These are phyloP conservation scores for Aphidius gifuensis DNA, from an alignment of 1,140 invertebrate genomes.

Conservation along the genomic window DNA sequence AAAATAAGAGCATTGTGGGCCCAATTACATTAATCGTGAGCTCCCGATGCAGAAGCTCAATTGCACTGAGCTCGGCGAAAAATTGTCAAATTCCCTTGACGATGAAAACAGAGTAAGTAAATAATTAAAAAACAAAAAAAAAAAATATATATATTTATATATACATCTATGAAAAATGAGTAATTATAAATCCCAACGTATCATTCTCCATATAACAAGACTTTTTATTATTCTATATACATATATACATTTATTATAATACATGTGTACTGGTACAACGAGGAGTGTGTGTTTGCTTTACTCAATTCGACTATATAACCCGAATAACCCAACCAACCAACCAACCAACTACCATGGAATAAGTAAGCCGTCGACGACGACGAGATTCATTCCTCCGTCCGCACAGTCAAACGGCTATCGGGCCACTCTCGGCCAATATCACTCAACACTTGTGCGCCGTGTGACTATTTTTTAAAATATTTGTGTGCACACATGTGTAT, in stretches of 20 bases:
- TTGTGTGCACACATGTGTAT: background rate
- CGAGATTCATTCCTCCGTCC: constrained; percentile 35
- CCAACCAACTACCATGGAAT: too few species aligned
- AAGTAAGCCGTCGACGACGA: constrained; percentile 6
- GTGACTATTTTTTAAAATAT: background rate
- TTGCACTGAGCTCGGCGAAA: constrained; percentile 63
- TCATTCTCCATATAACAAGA: too few species aligned
- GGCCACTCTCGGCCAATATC: constrained; percentile 42
- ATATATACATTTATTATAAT: too few species aligned
- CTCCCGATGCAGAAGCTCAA: constrained; percentile 59
- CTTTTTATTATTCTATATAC: too few species aligned
- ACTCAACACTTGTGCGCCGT: constrained; percentile 39
- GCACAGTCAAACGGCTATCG: constrained; percentile 53
- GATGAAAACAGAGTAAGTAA: constrained; percentile 68
- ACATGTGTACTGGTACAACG: too few species aligned
- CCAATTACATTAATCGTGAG: constrained; percentile 28
- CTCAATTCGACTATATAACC: background rate
- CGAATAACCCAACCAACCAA: background rate
- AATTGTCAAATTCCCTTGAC: constrained; percentile 65
- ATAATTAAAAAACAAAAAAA: constrained; percentile 23
- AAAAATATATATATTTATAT: constrained; percentile 13
- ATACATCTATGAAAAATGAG: background rate
- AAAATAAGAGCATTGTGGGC: constrained; percentile 12
- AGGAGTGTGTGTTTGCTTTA: constrained; percentile 1
- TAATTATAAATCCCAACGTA: constrained; percentile 9